Conservation (phyloP, 1,140 invertebrate species). For the Orchestia grillus region DNA sequence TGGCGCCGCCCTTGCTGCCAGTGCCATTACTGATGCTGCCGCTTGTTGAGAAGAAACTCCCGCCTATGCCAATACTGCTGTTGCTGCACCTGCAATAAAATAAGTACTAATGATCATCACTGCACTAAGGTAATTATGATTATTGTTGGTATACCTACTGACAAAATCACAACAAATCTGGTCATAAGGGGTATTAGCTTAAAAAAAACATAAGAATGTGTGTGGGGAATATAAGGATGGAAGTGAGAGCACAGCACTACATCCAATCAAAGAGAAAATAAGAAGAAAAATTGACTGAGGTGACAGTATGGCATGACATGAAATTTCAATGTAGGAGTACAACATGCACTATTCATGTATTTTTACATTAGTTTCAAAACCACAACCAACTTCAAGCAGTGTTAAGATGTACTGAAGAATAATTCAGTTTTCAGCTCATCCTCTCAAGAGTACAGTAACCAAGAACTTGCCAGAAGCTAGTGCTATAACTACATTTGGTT, state of each 20-base stretch:
- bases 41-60: neutral
- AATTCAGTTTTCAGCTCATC: no score
- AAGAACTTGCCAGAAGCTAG: no score
- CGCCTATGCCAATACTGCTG: constrained; percentile 13
- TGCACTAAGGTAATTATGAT: neutral
- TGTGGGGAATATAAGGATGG: neutral
- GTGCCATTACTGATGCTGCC: constrained; percentile 28
- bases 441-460: no score
- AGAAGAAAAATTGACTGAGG: neutral
- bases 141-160: neutral
- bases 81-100: constrained; percentile 39
- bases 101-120: neutral
- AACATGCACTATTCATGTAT: no score
- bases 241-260: neutral
- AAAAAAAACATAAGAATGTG: neutral
- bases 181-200: neutral
- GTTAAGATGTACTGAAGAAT: no score
- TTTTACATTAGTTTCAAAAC: no score
- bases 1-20: constrained; percentile 7
- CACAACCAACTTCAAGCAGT: neutral
- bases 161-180: neutral
- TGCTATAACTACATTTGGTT: no score
- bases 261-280: neutral
- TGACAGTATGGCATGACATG: no score
- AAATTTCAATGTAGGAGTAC: no score